A percentile compares a stretch with the other conserved stretches of the same genome.
phyloP scores from a whole-genome alignment of 2,113 vertebrate species.

The Tringa solitaria region DNA sequence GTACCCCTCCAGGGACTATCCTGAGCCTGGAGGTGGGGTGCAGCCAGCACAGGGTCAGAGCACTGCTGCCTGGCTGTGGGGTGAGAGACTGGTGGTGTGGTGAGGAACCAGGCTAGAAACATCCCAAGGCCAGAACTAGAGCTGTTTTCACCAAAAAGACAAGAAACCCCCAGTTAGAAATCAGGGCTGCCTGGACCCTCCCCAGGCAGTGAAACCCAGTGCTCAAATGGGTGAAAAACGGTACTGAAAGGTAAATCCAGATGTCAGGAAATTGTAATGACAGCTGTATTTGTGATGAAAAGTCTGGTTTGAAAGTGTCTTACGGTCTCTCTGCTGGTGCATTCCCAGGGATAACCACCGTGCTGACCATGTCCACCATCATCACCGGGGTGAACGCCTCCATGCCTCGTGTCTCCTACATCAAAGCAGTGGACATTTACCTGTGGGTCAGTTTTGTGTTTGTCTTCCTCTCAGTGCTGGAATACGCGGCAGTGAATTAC shows the following conservation, averaged over 20 bases:
- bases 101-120: background rate
- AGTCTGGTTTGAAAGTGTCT: background rate
- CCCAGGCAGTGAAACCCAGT: background rate
- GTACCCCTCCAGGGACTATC: background rate
- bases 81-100: background rate
- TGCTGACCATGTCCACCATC: conserved; percentile 89
- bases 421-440: conserved; percentile 95
- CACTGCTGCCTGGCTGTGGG: accelerated
- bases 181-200: background rate
- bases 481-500: conserved; percentile 93
- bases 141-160: background rate
- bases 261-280: background rate
- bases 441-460: conserved; percentile 99
- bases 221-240: background rate
- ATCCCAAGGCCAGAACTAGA: background rate
- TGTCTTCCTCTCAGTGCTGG: conserved; percentile 95
- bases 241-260: background rate
- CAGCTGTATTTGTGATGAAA: background rate
- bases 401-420: conserved; percentile 97
- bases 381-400: conserved; percentile 96
- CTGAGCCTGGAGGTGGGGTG: background rate
- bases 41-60: background rate
- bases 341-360: conserved; percentile 88
- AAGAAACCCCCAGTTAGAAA: background rate
- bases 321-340: background rate